Base-by-base conservation (phyloP, 2,797 vertebrate genomes). In the Syngnathus rostellatus region DNA sequence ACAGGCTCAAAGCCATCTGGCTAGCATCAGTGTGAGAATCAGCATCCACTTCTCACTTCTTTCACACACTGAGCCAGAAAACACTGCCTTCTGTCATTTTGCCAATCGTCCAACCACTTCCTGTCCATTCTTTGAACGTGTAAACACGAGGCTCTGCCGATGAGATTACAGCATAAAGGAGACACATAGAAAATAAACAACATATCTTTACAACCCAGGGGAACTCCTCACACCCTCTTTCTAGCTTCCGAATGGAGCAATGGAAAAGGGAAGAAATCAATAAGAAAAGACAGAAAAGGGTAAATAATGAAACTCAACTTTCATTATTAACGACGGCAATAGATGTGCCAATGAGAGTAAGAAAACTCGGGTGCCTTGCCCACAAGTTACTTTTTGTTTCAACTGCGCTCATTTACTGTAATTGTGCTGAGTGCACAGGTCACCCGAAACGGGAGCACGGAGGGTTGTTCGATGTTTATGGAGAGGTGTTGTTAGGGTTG, bases 61-160 rank as follows among this genome's bases (percentile, higher is more conserved):
- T 72, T 82, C 72, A 67, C 62, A 51, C 55, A 74, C 59, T 67
- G 55, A 66, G 74, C 60, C 60, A 62, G 39, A 61, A 71, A 21
- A 72, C 72, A 73, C 60, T 76, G 71, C 75, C 77, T 80, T 73
- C 70, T 71, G 61, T 74, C 81, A 85, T 81, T 89, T 85, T 83
- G 66, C 66, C n/a, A 50, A 74, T 68, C 59, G 70, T 69, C 68
- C 70, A 69, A 63, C 39, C 19, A 53, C 68, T 74, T 73, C 71
- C 80, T 72, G 72, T 68, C 73, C 77, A 23, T 68, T 78, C 63
- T 64, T 37, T 8, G 31, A 63, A 66, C 37, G 37, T 46, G 64
- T 37, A 69, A 31, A 69, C 9, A 51, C 46, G 64, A 70, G 55
- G 66, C 60, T 68, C 51, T 63, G 72, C 51, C 48, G 58, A 72